phyloP scores from a whole-genome alignment of 37 sponge, comb jelly and placozoan genomes.

The Eunapius fragilis region DNA sequence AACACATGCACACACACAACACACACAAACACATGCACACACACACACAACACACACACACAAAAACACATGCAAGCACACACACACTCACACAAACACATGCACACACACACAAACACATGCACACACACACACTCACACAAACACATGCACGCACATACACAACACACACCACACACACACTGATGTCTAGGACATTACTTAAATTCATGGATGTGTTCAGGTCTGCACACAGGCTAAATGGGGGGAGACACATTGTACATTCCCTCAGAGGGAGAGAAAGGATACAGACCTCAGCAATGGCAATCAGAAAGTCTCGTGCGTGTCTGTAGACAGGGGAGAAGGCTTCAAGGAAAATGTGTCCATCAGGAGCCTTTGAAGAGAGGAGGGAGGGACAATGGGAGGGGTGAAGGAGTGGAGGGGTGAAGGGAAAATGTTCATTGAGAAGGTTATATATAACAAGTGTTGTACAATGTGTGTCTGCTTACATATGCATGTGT shows the following conservation, averaged over 20 bases:
- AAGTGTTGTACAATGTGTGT: no score
- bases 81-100: no score
- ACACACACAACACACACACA: no score
- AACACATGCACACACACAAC: no score
- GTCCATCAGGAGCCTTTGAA: conserved; percentile 91
- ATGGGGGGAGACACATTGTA: background rate
- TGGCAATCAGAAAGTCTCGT: conserved; percentile 96
- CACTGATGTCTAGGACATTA: no score
- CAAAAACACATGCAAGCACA: no score
- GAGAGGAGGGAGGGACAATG: background rate
- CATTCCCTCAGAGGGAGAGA: background rate
- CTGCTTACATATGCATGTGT: no score
- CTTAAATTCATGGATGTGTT: conserved; percentile 92
- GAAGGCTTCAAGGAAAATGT: conserved; percentile 96
- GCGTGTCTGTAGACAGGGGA: conserved; percentile 97
- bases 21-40: no score
- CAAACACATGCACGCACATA: background rate
- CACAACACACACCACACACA: no score
- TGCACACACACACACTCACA: background rate
- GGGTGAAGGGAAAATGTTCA: background rate
- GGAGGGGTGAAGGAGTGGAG: background rate
- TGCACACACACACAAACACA: no score
- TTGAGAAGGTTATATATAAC: no score
- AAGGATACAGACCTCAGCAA: conserved; percentile 73
- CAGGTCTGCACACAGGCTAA: conserved; percentile 86